A percentile compares a stretch with the other conserved stretches of the same genome.
Conservation (phyloP, 2,888 invertebrate genomes). For the Coelopa pilipes region DNA sequence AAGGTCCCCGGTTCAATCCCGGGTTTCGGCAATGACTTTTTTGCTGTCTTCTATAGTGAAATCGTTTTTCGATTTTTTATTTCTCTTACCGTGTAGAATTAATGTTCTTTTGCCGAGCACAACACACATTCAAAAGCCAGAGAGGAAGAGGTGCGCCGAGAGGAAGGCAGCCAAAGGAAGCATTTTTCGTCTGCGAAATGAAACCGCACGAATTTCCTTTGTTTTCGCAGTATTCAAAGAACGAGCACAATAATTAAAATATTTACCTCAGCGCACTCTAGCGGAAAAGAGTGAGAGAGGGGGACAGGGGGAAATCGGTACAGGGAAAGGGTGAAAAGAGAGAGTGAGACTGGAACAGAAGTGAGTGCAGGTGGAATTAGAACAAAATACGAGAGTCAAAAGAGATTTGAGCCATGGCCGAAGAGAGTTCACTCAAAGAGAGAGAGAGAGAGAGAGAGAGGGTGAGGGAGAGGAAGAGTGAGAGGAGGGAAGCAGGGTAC, state of each 20-base stretch:
- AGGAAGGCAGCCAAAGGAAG: too few species aligned
- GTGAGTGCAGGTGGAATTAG: neutral
- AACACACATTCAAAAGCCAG: neutral
- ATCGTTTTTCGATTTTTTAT: slow-evolving; percentile 22
- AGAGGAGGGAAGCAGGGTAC: neutral
- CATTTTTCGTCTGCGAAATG: neutral
- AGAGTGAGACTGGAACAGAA: neutral
- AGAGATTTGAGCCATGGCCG: neutral
- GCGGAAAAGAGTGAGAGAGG: neutral
- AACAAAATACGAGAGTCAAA: neutral
- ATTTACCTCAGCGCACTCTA: neutral
- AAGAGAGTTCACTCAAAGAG: neutral
- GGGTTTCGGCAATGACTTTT: slow-evolving; percentile 51
- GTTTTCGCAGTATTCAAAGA: neutral
- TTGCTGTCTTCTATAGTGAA: slow-evolving; percentile 40
- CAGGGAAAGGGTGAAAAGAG: neutral
- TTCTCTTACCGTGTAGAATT: neutral
- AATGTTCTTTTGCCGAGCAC: neutral
- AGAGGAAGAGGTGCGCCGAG: too few species aligned
- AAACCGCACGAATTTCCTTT: slow-evolving; percentile 3
- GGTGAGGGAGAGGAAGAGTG: neutral
- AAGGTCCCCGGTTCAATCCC: slow-evolving; percentile 64
- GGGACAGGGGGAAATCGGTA: neutral
- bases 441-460: neutral
- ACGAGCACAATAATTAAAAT: slow-evolving; percentile 7